Base-by-base conservation (phyloP, 1,140 invertebrate species). In the Drosophila melanica region DNA sequence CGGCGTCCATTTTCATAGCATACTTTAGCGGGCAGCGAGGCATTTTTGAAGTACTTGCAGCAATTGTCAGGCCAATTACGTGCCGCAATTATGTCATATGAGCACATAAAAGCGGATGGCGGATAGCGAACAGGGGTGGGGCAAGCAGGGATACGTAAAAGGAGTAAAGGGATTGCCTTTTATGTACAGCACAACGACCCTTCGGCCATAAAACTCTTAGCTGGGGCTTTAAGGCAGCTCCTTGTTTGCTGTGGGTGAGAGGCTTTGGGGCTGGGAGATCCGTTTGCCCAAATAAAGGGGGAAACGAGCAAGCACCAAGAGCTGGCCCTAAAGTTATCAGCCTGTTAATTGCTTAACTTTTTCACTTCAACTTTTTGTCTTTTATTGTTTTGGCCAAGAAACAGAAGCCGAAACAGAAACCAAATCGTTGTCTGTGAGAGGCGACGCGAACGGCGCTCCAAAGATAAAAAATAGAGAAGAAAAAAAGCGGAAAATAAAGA, bases 281-380 rank as follows among this genome's bases (percentile, higher is more conserved):
- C 44, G 48, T 37, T 9, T 23, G 14, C 12, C 30, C 37, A 59
- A 37, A 33, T 16, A 9, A 14, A 71, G 33, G 23, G 54, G 23
- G 18, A 44, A 54, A 58, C 18, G 72, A 57, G 20, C 20, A 37
- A 51, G 57, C 65, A 79, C 62, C 69, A 53, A 30, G 33, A 59
- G 45, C 75, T 58, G 73, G 72, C 71, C 84, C 79, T 68, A 87
- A 89, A 89, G 84, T 89, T 89, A 89, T 89, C 84, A 90, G 80
- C 80, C 82, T 89, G 84, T 89, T 89, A 89, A 89, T 89, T 89
- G 84, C 84, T 89, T 89, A 89, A 89, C 84, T 89, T 89, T 89
- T 89, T 89, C 84, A 89, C 84, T 89, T 89, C 84, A 89, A 89
- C 84, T 89, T 89, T 89, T 80, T 89, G 76, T 66, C 30, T 4